Base-by-base conservation (phyloP, 2,888 invertebrate genomes). In the Agrotis segetum region DNA sequence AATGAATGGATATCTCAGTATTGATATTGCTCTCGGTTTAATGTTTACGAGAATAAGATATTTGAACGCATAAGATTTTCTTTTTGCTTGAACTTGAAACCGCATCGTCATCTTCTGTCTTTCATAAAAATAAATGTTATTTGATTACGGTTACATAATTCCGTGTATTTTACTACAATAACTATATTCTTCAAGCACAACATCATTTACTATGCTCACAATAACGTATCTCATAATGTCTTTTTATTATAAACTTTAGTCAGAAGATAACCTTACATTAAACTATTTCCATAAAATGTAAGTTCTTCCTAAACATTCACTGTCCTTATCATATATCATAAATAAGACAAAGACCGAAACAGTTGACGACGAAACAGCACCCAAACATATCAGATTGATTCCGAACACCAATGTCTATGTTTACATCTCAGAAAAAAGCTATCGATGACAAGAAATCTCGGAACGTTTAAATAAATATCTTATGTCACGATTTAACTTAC, bases 361-460 rank as follows among this genome's bases (percentile, higher is more conserved):
- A 78, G 56, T 67, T 67, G 68, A 80, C 74, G 69, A 78, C 67
- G 68, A 74, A 82, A 82, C 79, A 79, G 77, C 76, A 68, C 69
- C 64, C 69, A 77, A 84, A 86, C 77, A 84, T 85, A 88, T 88
- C 85, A 81, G 82, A 82, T 88, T 84, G 71, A 81, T 81, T 77
- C 67, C 74, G 72, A 86, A 82, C 74, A 85, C 72, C 76, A 81
- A 83, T 81, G 71, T 77, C 73, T 85, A 74, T 85, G 82, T 85
- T 83, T 81, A 86, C 82, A 81, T 82, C 66, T 63, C 65, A 74
- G 68, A 75, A 85, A 87, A 62, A 76, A 53, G 69, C 74, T 82
- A 78, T 80, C 77, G 64, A 82, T 72, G 68, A 71, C 67, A 82
- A 49, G 44, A 73, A 74, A 79, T 79, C 71, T 82, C 67, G 24